Conservation (phyloP, 2,797 vertebrate genomes). For the Manis javanica region DNA sequence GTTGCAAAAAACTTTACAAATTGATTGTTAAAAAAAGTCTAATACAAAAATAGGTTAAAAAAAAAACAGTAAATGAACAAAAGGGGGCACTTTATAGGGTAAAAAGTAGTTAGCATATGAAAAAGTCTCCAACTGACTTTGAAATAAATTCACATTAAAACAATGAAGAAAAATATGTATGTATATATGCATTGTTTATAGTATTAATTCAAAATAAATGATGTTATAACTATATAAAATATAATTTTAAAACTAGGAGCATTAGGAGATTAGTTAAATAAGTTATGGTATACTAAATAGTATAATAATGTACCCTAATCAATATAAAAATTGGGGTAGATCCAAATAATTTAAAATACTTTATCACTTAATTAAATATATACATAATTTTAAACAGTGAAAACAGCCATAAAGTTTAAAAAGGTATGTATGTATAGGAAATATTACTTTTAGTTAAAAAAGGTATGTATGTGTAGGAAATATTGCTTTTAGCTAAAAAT, state of each 20-base stretch:
- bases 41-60: background rate
- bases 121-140: background rate
- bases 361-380: background rate
- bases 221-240: background rate
- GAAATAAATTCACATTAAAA: conserved; percentile 9
- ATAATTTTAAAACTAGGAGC: background rate
- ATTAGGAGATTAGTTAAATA: background rate
- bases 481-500: background rate
- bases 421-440: background rate
- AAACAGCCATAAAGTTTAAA: background rate
- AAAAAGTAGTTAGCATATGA: background rate
- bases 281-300: background rate
- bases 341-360: conserved; percentile 8
- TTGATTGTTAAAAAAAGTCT: background rate
- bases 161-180: background rate
- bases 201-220: background rate
- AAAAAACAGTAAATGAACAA: background rate
- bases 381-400: background rate
- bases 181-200: background rate
- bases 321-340: background rate
- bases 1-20: background rate
- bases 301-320: background rate
- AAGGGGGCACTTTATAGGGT: background rate
- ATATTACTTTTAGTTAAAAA: too few relatives aligned
- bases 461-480: too few relatives aligned